Evolutionary conservation across 2,888 invertebrate species (phyloP), one percentile per base, ranked within the genome.

Genomic region (Stenotaenia linearis): DNA sequence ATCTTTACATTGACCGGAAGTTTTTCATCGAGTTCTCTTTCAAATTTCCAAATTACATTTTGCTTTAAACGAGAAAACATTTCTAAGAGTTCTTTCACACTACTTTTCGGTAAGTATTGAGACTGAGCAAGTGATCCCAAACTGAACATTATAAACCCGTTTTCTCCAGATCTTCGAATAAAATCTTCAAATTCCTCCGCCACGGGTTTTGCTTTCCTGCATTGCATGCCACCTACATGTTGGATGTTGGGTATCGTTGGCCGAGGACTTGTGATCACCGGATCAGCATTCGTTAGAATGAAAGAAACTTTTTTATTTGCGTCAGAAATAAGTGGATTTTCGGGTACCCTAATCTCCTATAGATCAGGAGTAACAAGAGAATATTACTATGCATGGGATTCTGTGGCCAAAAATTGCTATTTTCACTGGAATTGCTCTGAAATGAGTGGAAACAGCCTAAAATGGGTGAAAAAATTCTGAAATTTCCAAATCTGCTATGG

Each of bases 171-270:
- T 37, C 37, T 77, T 77, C 37, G 77, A 25, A 77, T 23, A 25
- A 77, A 77, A 37, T 35, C 77, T 77, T 77, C 35, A 3, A 77
- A 37, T n/a, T 77, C 77, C 18, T 77, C 18, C 5, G 78, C 56
- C 18, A 78, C 7, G 10, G 78, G 78, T 56, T 78, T 32, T 9
- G 23, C 12, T 25, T 30, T 9, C 21, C 15, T 40, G 12, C 23
- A 50, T 23, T 50, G 25, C 4, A 78, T 25, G 7, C 78, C 78
- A 15, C 28, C 25, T 3, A 78, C 50, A 21, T 2, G 1, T 1
- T 28, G 7, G 1, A 56, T n/a, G 18, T 21, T 28, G 5, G 78
- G 78, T 5, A 50, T n/a, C 21, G 78, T 18, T 6, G 78, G 78
- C 2, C 78, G 4, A 9, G 78, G 50, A 15, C 45, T n/a, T 4